phyloP scores from a whole-genome alignment of 2,888 invertebrate genomes.

The Archaeoteleia sp. region DNA sequence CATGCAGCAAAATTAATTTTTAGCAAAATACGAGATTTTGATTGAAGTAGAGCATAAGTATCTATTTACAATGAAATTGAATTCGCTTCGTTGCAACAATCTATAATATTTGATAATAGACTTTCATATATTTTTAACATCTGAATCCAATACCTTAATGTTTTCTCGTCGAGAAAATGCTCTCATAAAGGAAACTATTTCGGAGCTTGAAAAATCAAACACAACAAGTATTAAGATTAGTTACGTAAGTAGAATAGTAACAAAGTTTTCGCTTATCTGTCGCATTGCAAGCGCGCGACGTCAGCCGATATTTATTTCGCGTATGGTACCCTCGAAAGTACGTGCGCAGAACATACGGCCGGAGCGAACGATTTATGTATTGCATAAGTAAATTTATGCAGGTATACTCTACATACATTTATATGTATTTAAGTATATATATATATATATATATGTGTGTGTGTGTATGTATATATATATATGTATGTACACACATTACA shows the following conservation, averaged over 20 bases:
- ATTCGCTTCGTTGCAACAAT: too few species aligned
- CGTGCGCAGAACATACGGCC: slow-evolving; percentile 18
- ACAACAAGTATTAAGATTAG: slow-evolving; percentile 24
- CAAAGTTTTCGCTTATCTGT: slow-evolving; percentile 36
- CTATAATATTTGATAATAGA: too few species aligned
- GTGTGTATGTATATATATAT: neutral
- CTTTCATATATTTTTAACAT: too few species aligned
- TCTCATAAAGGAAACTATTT: too few species aligned
- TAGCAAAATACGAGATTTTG: too few species aligned
- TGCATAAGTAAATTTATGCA: slow-evolving; percentile 11
- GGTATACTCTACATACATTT: neutral
- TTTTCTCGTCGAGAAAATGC: too few species aligned
- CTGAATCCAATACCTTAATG: too few species aligned
- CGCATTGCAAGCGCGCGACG: slow-evolving; percentile 16
- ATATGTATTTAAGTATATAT: neutral
- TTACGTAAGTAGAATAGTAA: slow-evolving; percentile 38
- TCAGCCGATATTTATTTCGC: slow-evolving; percentile 35
- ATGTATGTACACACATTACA: neutral
- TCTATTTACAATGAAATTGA: too few species aligned
- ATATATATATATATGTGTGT: neutral
- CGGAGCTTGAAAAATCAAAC: slow-evolving; percentile 17
- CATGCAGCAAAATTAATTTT: too few species aligned
- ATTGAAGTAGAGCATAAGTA: too few species aligned
- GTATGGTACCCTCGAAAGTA: slow-evolving; percentile 21
- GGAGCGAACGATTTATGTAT: slow-evolving; percentile 14